phyloP scores from a whole-genome alignment of 2,888 invertebrate species.

The Malacosoma neustria region DNA sequence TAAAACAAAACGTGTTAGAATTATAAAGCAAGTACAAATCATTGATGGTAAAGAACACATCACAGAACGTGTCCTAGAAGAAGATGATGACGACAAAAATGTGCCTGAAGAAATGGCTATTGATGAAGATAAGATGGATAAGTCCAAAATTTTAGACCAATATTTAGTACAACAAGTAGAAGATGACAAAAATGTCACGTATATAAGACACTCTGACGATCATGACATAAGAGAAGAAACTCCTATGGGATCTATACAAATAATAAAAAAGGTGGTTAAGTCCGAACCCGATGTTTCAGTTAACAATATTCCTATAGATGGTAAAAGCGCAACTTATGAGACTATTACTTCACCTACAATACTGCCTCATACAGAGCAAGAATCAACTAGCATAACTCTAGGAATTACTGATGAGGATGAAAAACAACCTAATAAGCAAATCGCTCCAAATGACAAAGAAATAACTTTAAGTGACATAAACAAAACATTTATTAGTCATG shows the following conservation, averaged over 20 bases:
- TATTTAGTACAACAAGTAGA: not conserved
- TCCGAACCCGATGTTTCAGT: not conserved
- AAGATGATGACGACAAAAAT: conserved; percentile 71
- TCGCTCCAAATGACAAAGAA: too few species aligned
- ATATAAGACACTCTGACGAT: not conserved
- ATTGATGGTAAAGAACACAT: conserved; percentile 87
- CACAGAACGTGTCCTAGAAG: conserved; percentile 85
- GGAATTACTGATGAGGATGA: too few species aligned
- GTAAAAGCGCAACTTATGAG: too few species aligned
- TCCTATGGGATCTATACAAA: not conserved
- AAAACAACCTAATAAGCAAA: too few species aligned
- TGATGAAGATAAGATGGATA: not conserved
- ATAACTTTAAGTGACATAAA: not conserved
- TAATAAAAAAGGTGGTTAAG: not conserved
- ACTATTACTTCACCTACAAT: not conserved
- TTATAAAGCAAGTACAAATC: conserved; percentile 81
- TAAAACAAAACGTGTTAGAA: conserved; percentile 60
- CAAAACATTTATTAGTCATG: not conserved
- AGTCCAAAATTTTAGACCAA: not conserved
- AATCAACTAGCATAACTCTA: not conserved
- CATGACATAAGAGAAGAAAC: not conserved
- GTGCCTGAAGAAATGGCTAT: conserved; percentile 50
- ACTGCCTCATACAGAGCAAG: not conserved
- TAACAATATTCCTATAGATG: not conserved
- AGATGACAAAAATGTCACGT: not conserved